Percentiles rank a stretch among this genome's conserved stretches.
These are phyloP conservation scores for Plebejus argus DNA, from an alignment of 2,888 invertebrate genomes.

Conservation along the genomic window DNA sequence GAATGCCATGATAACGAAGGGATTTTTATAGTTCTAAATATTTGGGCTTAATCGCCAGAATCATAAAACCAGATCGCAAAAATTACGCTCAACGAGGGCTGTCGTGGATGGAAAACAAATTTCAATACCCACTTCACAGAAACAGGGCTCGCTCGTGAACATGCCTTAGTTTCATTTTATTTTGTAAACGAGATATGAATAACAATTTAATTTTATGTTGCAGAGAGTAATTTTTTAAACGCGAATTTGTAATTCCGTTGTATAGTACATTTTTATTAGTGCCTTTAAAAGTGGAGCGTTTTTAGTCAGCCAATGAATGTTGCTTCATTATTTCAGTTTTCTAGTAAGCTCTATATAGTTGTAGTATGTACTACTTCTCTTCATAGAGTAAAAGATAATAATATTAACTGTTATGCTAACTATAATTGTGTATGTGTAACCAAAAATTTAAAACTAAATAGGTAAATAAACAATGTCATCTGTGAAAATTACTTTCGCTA, in stretches of 20 bases:
- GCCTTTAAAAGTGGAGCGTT: neutral
- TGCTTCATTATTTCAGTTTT: neutral
- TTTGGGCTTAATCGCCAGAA: neutral
- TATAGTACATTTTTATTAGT: neutral
- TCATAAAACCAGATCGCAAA: conserved; percentile 1
- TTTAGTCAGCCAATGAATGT: neutral
- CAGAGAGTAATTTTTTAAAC: neutral
- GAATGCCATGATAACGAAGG: neutral
- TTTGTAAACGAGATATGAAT: conserved; percentile 25
- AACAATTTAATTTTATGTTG: conserved; percentile 18
- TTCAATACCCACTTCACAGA: conserved; percentile 19
- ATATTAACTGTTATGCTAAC: no score
- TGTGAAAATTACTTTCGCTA: no score
- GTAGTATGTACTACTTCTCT: no score
- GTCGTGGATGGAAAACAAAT: neutral
- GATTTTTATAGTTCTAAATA: neutral
- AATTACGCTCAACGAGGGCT: conserved; percentile 9
- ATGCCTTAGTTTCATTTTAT: conserved; percentile 20
- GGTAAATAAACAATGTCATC: no score
- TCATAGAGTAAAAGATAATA: no score
- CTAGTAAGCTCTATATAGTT: neutral
- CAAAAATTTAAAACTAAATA: no score
- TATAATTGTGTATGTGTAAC: no score
- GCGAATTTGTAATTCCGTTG: neutral
- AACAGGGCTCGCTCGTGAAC: neutral